Conservation (phyloP, 2,113 vertebrate species). For the Acrocephalus kingi region DNA sequence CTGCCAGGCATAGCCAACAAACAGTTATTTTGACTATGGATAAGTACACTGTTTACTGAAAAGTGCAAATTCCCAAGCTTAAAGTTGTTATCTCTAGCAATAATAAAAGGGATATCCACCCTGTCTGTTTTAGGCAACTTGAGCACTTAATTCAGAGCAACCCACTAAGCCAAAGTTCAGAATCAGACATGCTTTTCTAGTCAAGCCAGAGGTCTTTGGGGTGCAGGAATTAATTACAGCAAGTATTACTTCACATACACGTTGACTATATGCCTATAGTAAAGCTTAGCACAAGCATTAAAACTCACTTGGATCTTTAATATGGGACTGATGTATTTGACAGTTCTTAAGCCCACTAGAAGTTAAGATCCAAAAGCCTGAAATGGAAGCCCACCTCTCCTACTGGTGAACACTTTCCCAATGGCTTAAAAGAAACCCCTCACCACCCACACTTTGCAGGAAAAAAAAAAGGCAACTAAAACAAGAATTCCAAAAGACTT, state of each 20-base stretch:
- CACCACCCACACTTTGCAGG: accelerated
- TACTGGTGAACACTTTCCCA: not conserved
- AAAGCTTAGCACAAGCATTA: not conserved
- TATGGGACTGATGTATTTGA: not conserved
- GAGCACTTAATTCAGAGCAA: not conserved
- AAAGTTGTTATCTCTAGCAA: not conserved
- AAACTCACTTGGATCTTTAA: not conserved
- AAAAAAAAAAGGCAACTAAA: not conserved
- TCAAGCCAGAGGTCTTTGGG: not conserved
- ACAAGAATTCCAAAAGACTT: not conserved
- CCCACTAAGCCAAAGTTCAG: not conserved
- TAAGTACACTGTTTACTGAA: not conserved
- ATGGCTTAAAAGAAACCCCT: not conserved
- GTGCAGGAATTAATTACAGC: not conserved
- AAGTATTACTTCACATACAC: not conserved
- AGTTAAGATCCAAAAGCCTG: not conserved
- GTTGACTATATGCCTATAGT: not conserved
- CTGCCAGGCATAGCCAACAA: not conserved
- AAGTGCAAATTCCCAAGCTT: not conserved
- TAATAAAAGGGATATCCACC: not conserved
- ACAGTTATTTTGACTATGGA: not conserved
- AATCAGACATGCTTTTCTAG: not conserved
- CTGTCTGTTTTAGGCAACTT: not conserved
- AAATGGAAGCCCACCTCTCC: not conserved
- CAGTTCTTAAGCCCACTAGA: not conserved